Percentiles rank a stretch among this genome's conserved stretches.
phyloP scores from a whole-genome alignment of 2,888 invertebrate species.

The Alviniconcha strummeri region DNA sequence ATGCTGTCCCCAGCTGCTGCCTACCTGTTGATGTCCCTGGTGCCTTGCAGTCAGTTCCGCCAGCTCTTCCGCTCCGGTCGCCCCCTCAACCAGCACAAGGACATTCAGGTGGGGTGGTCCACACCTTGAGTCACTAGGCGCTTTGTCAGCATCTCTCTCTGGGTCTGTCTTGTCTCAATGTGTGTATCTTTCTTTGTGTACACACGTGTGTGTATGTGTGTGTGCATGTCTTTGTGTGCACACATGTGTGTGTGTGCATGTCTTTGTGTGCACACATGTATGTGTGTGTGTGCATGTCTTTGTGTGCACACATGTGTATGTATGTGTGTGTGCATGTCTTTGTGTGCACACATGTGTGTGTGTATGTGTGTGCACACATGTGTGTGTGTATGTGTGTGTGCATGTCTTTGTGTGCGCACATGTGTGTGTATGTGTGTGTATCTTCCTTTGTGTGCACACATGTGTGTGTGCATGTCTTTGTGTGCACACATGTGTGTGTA shows the following conservation, averaged over 20 bases:
- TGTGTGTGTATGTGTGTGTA: neutral
- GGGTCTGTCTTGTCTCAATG: no score
- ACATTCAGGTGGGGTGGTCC: conserved; percentile 62
- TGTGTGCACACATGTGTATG: no score
- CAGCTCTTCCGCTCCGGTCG: conserved; percentile 85
- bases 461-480: no score
- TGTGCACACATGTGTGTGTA: no score
- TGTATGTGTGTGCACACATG: neutral
- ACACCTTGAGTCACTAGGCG: no score
- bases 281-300: no score
- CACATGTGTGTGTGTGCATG: neutral
- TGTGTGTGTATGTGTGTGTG: conserved; percentile 4
- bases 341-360: no score
- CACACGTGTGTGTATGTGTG: no score
- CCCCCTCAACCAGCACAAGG: conserved; percentile 77
- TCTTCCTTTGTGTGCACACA: neutral
- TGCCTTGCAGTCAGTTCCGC: conserved; percentile 92
- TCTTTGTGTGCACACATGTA: neutral
- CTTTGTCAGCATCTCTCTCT: no score
- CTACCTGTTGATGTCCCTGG: conserved; percentile 89
- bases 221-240: neutral
- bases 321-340: neutral
- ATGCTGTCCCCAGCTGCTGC: conserved; percentile 82
- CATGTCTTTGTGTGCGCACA: neutral
- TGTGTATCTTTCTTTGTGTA: neutral